Base-by-base conservation (phyloP, 2,888 invertebrate species). In the Eilema depressum region DNA sequence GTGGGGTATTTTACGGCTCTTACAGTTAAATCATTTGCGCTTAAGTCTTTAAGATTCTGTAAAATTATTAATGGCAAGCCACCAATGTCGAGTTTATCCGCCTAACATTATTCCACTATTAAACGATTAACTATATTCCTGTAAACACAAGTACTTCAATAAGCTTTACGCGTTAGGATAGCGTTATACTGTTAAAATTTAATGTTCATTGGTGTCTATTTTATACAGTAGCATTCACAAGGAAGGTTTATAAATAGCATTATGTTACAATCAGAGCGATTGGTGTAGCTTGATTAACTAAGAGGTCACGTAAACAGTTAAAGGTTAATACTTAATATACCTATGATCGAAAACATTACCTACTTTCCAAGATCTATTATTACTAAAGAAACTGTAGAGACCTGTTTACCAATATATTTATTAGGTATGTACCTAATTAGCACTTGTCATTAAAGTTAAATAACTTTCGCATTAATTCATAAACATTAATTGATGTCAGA, bases 251-350 rank as follows among this genome's bases (percentile, higher is more conserved):
- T 60, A 62, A 70, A 59, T 63, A 53, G 68, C 28, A 75, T 56
- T 37, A 23, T 56, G 60, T 64, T 64, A 69, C 37, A 37, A 12
- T 68, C 53, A 47, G 61, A 67, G 75, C 26, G 70, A 74, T 77
- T 76, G 74, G 60, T 30, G 73, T 66, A 2, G 1, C 70, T 79
- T 82, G 82, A 83, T 83, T 76, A 82, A 70, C 62, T 59, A 68
- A 53, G 66, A 73, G 73, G 63, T 68, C 62, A 70, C 28, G 17
- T 60, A 66, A 60, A 68, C 37, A 63, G 57, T 57, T 57, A 30
- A 33, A 28, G 47, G 47, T 47, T 63, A 47, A 63, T n/a, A 37
- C 14, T 37, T 33, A 41, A 37, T 37, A 37, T 25, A 63, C 37
- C 41, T 63, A 17, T 62, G 26, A 63, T 41, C 20, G 5, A 28